Evolutionary conservation across 2,797 vertebrate genomes (phyloP), one percentile per base, ranked within the genome.

Genomic region (Rhabdophis nuchalis): DNA sequence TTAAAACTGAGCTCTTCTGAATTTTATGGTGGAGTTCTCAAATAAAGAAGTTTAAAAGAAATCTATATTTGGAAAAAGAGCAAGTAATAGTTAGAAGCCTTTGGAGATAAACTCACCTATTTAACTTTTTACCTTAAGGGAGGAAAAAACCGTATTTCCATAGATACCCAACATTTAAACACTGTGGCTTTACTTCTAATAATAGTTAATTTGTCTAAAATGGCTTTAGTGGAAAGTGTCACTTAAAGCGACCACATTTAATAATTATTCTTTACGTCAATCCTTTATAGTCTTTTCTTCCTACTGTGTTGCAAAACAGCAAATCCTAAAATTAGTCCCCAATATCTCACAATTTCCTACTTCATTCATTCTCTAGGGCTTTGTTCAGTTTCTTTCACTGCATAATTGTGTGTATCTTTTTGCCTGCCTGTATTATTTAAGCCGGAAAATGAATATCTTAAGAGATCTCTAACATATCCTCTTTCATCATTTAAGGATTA

Each of bases 351-450:
- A 60, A 36, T 91, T 90, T 61, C 93, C 91, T 94, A 91, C 91
- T 61, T 64, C 68, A 88, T 91, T 87, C 93, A 68, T 36, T 82
- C 92, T 93, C 92, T 89, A 60, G 94, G 87, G 92, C 86, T 91
- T 82, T 94, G 93, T 95, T 88, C 91, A 32, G 61, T 91, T 93
- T 92, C 93, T 94, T 96, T 92, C 94, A 89, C 86, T 93, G 88
- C 56, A 4, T 97, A 96, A 96, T 94, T 96, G 95, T 94, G 88
- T 89, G 87, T 94, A 96, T 92, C 95, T 93, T 89, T 95, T 92
- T 91, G 92, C 92, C 92, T 87, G 46, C 61, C 61, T 12, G 32
- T 36, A 54, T 64, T 91, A 89, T 94, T 60, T 90, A 93, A 94
- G 93, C 56, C 89, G 85, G 20, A 46, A 86, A 94, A 94, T 64